Percentiles rank a stretch among this genome's conserved stretches.
Conservation (phyloP, 2,113 vertebrate species). For the Podilymbus podiceps region DNA sequence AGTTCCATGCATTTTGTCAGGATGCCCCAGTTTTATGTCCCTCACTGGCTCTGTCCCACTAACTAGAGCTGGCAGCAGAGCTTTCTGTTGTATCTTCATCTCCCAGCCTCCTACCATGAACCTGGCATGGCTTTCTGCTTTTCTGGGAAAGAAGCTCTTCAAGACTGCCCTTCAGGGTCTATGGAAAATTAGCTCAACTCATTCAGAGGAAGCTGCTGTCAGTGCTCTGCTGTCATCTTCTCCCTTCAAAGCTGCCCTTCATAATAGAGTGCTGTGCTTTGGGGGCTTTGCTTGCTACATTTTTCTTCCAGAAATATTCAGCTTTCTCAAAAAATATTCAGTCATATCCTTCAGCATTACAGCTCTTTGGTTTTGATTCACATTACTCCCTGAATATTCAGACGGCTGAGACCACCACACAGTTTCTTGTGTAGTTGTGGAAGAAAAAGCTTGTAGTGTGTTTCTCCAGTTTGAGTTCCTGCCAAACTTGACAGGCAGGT, state of each 20-base stretch:
- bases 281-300: neutral
- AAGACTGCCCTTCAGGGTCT: neutral
- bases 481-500: neutral
- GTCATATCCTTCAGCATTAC: neutral
- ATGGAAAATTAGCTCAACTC: neutral
- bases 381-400: neutral
- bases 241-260: neutral
- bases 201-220: neutral
- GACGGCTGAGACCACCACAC: neutral
- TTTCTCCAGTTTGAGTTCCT: neutral
- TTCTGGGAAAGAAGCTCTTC: neutral
- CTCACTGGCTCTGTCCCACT: neutral
- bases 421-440: neutral
- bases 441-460: neutral
- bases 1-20: neutral
- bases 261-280: neutral
- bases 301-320: neutral
- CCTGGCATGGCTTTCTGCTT: neutral
- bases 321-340: neutral
- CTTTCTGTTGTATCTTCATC: neutral
- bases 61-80: neutral
- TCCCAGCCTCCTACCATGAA: neutral
- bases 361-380: neutral
- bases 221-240: neutral
- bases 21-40: neutral